Conservation (phyloP, 2,888 invertebrate genomes). For the Hypena proboscidalis region DNA sequence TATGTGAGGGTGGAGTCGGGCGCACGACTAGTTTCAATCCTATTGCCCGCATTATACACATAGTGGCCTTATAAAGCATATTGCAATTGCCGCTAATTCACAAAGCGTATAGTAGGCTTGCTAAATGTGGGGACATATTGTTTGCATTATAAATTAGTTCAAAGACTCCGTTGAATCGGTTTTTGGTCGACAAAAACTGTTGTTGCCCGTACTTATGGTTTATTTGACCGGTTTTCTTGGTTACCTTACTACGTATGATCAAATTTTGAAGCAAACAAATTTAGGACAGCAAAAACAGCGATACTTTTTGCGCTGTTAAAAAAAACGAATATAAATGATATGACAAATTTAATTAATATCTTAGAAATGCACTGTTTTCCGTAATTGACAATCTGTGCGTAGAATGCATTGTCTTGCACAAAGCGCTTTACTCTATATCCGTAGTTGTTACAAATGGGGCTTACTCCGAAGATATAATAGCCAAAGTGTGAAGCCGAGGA, state of each 20-base stretch:
- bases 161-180: no score
- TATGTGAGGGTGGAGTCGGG: constrained; percentile 12
- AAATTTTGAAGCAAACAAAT: background rate
- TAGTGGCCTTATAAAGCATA: constrained; percentile 14
- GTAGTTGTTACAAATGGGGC: constrained; percentile 25
- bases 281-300: no score
- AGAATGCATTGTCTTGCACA: constrained; percentile 15
- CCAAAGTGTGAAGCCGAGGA: constrained; percentile 34
- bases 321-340: no score
- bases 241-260: background rate
- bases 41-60: constrained; percentile 7
- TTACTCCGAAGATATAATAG: constrained; percentile 34
- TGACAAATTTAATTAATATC: no score
- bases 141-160: constrained; percentile 3
- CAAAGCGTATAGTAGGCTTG: constrained; percentile 4
- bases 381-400: constrained; percentile 7
- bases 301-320: no score
- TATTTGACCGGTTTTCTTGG: no score
- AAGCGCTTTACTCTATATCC: constrained; percentile 13
- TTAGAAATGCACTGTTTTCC: constrained; percentile 6
- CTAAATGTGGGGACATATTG: constrained; percentile 1
- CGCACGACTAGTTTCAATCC: constrained; percentile 10
- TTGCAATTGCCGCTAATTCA: constrained; percentile 9
- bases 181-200: background rate
- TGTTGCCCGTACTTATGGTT: no score